phyloP scores from a whole-genome alignment of 2,113 vertebrate genomes.

The Lycaon pictus region DNA sequence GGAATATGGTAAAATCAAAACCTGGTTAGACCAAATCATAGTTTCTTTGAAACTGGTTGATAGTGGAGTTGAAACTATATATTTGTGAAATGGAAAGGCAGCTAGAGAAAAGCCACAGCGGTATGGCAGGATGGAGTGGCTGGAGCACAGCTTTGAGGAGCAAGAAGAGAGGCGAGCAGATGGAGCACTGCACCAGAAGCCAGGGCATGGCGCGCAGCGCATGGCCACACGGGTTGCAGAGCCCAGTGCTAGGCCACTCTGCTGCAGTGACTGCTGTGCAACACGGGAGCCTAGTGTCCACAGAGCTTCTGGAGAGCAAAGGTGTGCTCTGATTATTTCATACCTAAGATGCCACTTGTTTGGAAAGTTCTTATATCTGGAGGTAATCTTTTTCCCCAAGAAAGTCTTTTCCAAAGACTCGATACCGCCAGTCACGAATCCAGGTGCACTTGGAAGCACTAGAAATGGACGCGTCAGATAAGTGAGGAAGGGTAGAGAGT shows the following conservation, averaged over 20 bases:
- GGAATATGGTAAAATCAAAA: not conserved
- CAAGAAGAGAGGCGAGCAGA: not conserved
- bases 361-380: not conserved
- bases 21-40: not conserved
- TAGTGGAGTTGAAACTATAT: not conserved
- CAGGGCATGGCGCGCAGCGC: no score
- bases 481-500: not conserved
- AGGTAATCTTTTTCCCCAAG: not conserved
- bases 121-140: rapidly evolving
- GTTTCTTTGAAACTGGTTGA: not conserved
- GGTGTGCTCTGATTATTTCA: not conserved
- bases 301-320: not conserved
- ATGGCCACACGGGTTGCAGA: no score
- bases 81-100: not conserved
- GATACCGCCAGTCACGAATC: not conserved
- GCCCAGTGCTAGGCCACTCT: rapidly evolving
- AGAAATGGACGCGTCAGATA: not conserved
- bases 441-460: not conserved
- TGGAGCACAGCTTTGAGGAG: not conserved
- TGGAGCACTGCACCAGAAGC: not conserved
- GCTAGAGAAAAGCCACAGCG: rapidly evolving
- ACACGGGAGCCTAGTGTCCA: rapidly evolving
- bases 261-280: rapidly evolving
- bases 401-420: not conserved
- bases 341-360: not conserved